A percentile compares a stretch with the other conserved stretches of the same genome.
Evolutionary conservation across 2,113 vertebrate genomes (phyloP).

Genomic region (Pandion haliaetus): DNA sequence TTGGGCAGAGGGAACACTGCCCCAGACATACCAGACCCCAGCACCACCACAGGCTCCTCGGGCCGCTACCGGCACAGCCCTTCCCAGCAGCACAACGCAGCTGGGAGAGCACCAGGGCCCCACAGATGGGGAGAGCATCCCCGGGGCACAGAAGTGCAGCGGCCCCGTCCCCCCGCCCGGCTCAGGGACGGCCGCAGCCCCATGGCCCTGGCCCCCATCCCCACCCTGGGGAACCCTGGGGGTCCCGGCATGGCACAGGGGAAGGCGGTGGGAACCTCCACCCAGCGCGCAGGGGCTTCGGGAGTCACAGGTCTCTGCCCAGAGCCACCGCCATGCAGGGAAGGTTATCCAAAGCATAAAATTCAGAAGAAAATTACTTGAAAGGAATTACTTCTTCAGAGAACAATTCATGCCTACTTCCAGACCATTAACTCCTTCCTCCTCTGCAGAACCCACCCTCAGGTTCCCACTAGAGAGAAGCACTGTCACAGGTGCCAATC

Average conservation of each 20-base stretch:
- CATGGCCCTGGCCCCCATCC: fast-evolving
- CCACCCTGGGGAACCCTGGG: neutral
- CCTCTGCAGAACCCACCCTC: neutral
- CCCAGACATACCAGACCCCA: neutral
- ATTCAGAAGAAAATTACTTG: neutral
- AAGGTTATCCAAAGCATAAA: neutral
- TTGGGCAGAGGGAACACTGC: neutral
- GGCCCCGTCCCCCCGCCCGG: fast-evolving
- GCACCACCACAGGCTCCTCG: fast-evolving
- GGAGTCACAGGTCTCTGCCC: neutral
- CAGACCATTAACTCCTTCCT: constrained; percentile 15
- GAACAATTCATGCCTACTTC: neutral
- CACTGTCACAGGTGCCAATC: neutral
- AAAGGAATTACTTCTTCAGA: neutral
- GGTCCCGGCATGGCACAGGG: fast-evolving
- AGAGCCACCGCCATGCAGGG: neutral
- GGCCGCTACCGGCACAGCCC: neutral
- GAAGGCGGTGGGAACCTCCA: neutral
- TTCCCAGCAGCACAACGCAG: fast-evolving
- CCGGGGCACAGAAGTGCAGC: fast-evolving
- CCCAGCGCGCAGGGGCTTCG: fast-evolving
- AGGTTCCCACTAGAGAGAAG: neutral
- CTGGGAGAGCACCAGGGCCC: neutral
- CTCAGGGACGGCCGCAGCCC: neutral
- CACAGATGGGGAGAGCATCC: neutral